Evolutionary conservation across 1,140 invertebrate species (phyloP), one percentile per base, ranked within the genome.

Genomic region (Orchesella cincta): DNA sequence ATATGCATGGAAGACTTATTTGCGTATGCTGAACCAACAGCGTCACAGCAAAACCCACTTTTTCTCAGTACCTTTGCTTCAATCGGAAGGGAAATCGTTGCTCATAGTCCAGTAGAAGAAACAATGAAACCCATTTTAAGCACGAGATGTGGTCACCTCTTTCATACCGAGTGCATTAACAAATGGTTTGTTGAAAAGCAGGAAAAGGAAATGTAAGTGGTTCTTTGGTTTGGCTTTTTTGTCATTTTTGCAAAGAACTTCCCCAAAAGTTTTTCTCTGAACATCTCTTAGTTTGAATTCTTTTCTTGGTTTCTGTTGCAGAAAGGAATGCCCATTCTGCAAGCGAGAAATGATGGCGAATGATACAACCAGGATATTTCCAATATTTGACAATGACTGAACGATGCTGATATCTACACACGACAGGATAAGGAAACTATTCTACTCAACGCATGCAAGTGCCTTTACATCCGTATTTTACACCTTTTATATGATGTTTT

Each of bases 291-390:
- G 39, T 12, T 46, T 46, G 39, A 12, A 20, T 46, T 20, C 8
- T 12, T 46, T 46, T 12, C 8, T 46, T 46, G 39, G n/a, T n/a
- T 46, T 46, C 8, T 8, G 8, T 46, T 46, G 8, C 54, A 62
- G 54, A 62, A 62, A 62, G 54, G 54, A 62, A n/a, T 62, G 54
- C 23, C 54, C 54, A 12, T 62, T 62, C 23, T 62, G 54, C 26
- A 28, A 18, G 23, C 54, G 54, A 8, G 26, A 62, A 28, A 62
- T n/a, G 16, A 62, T 18, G 26, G 16, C 16, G 12, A n/a, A 28
- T 62, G 54, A 62, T n/a, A 62, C 26, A 28, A 62, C 16, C 3
- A 62, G 54, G 23, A 26, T 62, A n/a, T 28, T 62, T n/a, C 54
- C 39, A 12, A 46, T 46, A 8, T 62, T 62, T 8, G 16, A 8